Conservation (phyloP, 2,797 vertebrate genomes). For the Ciconia nigra region DNA sequence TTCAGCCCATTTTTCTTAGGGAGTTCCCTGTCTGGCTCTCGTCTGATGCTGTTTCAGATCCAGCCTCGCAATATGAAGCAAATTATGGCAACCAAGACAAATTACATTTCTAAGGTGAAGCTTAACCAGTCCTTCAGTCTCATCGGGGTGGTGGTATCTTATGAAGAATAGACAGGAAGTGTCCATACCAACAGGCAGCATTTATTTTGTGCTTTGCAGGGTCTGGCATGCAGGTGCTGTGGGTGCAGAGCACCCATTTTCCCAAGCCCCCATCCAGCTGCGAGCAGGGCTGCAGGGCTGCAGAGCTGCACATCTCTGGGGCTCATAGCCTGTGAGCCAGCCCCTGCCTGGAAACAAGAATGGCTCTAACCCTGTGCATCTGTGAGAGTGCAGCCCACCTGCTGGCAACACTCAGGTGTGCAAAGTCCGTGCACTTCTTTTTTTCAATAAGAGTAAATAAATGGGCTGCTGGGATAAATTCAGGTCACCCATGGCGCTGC, state of each 20-base stretch:
- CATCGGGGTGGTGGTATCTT: neutral
- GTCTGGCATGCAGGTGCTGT: neutral
- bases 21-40: neutral
- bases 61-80: neutral
- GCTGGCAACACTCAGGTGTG: neutral
- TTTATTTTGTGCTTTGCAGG: neutral
- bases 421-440: neutral
- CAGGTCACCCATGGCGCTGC: neutral
- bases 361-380: neutral
- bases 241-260: neutral
- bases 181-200: neutral
- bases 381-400: neutral
- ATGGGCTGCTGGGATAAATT: neutral
- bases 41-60: neutral
- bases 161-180: neutral
- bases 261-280: neutral
- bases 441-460: neutral
- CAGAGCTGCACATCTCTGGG: neutral
- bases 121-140: neutral
- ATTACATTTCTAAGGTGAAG: neutral
- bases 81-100: neutral
- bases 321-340: neutral
- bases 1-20: neutral
- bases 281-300: neutral
- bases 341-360: neutral